phyloP scores from a whole-genome alignment of 2,888 invertebrate genomes.

The Acanthococcus lagerstroemiae region DNA sequence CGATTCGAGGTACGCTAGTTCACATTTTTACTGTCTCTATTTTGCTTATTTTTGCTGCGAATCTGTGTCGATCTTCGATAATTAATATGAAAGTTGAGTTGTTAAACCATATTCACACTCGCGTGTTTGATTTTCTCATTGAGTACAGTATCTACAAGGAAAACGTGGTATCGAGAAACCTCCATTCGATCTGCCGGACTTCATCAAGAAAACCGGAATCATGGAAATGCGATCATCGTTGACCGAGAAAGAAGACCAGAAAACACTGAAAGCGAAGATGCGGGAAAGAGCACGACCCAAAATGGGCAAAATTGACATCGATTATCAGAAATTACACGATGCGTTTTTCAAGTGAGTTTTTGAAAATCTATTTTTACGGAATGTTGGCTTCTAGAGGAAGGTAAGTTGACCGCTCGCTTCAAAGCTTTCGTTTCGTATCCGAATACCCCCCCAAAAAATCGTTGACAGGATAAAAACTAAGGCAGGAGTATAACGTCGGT shows the following conservation, averaged over 20 bases:
- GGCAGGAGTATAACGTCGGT: no score
- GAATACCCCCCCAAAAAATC: neutral
- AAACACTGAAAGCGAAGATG: slow-evolving; percentile 94
- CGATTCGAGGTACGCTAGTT: no score
- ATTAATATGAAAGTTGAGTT: neutral
- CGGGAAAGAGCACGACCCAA: slow-evolving; percentile 92
- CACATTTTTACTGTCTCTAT: no score
- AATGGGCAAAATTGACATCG: slow-evolving; percentile 98
- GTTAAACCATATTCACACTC: no score
- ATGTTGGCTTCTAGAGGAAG: neutral
- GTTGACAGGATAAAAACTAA: neutral
- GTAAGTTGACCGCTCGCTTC: neutral
- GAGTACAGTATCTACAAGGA: slow-evolving; percentile 68
- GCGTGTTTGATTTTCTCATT: neutral
- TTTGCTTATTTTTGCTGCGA: neutral
- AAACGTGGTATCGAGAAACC: slow-evolving; percentile 98
- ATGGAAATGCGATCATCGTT: slow-evolving; percentile 99
- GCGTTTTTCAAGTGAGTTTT: slow-evolving; percentile 84
- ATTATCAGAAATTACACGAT: slow-evolving; percentile 98
- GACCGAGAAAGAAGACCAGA: slow-evolving; percentile 93
- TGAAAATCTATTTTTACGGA: no score
- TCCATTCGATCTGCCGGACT: slow-evolving; percentile 96
- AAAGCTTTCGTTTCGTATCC: neutral
- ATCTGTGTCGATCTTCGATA: neutral
- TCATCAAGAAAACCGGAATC: slow-evolving; percentile 98